Base-by-base conservation (phyloP, 2,797 vertebrate genomes). In the Lithobates pipiens region DNA sequence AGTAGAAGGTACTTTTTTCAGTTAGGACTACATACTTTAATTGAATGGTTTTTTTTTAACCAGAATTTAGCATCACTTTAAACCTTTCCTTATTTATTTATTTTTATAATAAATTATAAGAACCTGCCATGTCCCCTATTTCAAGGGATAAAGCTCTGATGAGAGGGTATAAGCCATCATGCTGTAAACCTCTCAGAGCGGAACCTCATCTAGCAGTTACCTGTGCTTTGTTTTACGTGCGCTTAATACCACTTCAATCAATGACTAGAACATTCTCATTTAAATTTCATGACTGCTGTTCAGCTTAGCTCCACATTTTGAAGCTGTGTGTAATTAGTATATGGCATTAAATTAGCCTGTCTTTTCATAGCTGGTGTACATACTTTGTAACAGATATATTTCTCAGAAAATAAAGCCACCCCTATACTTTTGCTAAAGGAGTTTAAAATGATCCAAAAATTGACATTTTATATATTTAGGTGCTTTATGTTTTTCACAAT, bases 241-340 rank as follows among this genome's bases (percentile, higher is more conserved):
- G 15, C 11, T n/a, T 32, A 85, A 85, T 86, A 36, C 67, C 36
- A 16, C 57, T 74, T 71, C 36, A 72, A 73, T 42, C 81, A 85
- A 85, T 85, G 77, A 76, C 69, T 61, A 76, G 75, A 82, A 82
- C 78, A 76, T 76, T 81, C 71, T 65, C 42, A 86, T 85, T 81
- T 81, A 86, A 76, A 15, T 76, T 76, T 69, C 7, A 86, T 86
- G 34, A 61, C 39, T 42, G 10, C 65, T 77, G 70, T 80, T 74
- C 71, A 69, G 61, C 71, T 69, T 23, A 10, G 71, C 57, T 80
- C 23, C 46, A 72, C 63, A 63, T 44, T 67, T 21, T 72, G 39
- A 44, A 29, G 34, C 10, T 21, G 71, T 29, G 54, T 61, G 50
- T 77, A 84, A 77, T 72, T 72, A 63, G 76, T 9, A 63, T 72